Evolutionary conservation across 2,888 invertebrate genomes (phyloP), one percentile per base, ranked within the genome.

Genomic region (Andrena minutula): DNA sequence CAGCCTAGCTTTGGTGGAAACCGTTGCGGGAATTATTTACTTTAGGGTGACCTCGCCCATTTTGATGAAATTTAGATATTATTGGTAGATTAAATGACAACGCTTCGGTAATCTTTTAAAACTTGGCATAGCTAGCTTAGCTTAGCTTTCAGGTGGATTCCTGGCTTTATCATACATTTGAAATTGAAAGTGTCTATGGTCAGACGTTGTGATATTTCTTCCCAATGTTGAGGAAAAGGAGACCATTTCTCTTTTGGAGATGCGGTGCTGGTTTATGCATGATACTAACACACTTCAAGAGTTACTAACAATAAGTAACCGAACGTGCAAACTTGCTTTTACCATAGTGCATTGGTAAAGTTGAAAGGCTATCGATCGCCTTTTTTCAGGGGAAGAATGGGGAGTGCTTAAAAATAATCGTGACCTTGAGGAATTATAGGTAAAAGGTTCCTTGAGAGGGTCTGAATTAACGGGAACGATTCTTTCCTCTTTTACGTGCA

Each of bases 401-500:
- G 20, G 35, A 41, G 16, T n/a, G 23, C 20, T 61, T 75, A 58
- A 64, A 66, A 69, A 58, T 69, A 64, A 70, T 64, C 30, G 5
- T 20, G 35, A 70, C 30, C 35, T 65, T 65, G 23, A 5, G 3
- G 0, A 41, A 58, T 26, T 23, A 30, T 49, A 16, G 23, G 26
- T 41, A 10, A 26, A 30, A 4, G 7, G 3, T 47, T 60, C n/a
- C 5, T 35, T 10, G 16, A 0, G 28, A 20, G 20, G 12, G 53
- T 56, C n/a, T 32, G 23, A 32, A 56, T 41, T 28, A 41, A 28
- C 20, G 2, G 16, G 1, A 5, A 12, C 16, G 16, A 35, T 49
- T 65, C 26, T 16, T 12, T 68, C 47, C n/a, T 60, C 26, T 53
- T 53, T 47, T 32, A 30, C 78, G 63, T 78, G 66, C 66, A 68